Base-by-base conservation (phyloP, 1,140 invertebrate species). In the Diuraphis noxia region DNA sequence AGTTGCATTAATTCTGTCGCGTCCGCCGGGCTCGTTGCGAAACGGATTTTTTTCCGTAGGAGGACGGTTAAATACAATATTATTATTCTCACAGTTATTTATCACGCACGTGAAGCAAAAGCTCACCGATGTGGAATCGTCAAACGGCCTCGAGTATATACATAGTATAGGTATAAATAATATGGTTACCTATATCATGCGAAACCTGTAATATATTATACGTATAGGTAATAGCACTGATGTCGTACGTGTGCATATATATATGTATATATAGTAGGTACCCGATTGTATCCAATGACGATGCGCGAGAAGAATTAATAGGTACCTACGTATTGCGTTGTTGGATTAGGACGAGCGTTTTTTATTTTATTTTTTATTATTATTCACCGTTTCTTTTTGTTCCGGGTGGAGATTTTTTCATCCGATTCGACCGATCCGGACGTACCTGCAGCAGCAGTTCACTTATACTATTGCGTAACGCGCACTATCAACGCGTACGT, bases 111-210 rank as follows among this genome's bases (percentile, higher is more conserved):
- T 10, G 52, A 56, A 25, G 41, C 43, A 49, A 85, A 85, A 85
- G 84, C 84, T 56, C 63, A 36, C 21, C 88, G 10, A 77, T 77
- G 88, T 89, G 88, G 88, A 89, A 89, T 89, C 40, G 87, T 19
- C 40, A 41, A 82, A 88, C 86, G 23, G 46, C 84, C n/a, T 7
- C 34, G 6, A 9, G 25, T 10, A 56, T 30, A 72, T 25, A 17
- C 25, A 63, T 8, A 63, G 19, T 17, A n/a, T 43, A 46, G 43
- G 43, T 46, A 46, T 46, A 46, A 72, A 46, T 19, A 77, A 7
- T 43, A 43, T 41, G 40, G 81, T 30, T 2, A 43, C 19, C 38
- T 34, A 77, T 77, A 40, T n/a, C n/a, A n/a, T n/a, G n/a, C 21
- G 38, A 23, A 23, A 79, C 34, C 34, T 21, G 8, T 19, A 17